A percentile compares a stretch with the other conserved stretches of the same genome.
Conservation (phyloP, 2,797 vertebrate species). For the Gobio occitaniae region DNA sequence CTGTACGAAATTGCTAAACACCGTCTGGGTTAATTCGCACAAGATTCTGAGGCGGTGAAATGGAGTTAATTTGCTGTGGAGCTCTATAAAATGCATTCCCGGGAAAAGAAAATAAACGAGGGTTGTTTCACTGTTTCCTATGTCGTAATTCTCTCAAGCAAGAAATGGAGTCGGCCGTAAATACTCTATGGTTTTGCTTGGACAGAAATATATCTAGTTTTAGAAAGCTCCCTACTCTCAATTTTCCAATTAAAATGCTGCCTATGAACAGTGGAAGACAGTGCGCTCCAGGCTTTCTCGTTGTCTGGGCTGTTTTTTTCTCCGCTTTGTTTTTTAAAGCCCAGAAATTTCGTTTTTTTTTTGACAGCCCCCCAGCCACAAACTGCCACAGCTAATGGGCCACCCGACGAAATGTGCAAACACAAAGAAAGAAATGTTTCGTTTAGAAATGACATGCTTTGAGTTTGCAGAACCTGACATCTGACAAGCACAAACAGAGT, state of each 20-base stretch:
- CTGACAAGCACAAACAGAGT: constrained; percentile 74
- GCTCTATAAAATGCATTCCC: constrained; percentile 45
- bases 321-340: constrained; percentile 38
- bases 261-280: constrained; percentile 52
- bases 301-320: constrained; percentile 39
- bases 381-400: constrained; percentile 55
- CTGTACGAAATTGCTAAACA: not conserved
- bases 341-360: constrained; percentile 10
- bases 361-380: constrained; percentile 48
- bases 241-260: constrained; percentile 56
- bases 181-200: constrained; percentile 34
- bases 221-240: constrained; percentile 38
- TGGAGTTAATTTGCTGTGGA: constrained; percentile 44
- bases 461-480: constrained; percentile 55
- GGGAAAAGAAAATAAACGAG: constrained; percentile 34
- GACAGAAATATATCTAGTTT: constrained; percentile 40
- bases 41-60: constrained; percentile 34
- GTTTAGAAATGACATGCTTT: constrained; percentile 37
- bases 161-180: constrained; percentile 37
- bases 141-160: constrained; percentile 49
- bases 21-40: constrained; percentile 2
- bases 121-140: constrained; percentile 48
- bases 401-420: constrained; percentile 49
- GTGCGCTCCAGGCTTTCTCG: constrained; percentile 51
- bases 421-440: constrained; percentile 29